These are phyloP conservation scores for Drosophila merina DNA, from an alignment of 2,888 invertebrate species.

Conservation along the genomic window DNA sequence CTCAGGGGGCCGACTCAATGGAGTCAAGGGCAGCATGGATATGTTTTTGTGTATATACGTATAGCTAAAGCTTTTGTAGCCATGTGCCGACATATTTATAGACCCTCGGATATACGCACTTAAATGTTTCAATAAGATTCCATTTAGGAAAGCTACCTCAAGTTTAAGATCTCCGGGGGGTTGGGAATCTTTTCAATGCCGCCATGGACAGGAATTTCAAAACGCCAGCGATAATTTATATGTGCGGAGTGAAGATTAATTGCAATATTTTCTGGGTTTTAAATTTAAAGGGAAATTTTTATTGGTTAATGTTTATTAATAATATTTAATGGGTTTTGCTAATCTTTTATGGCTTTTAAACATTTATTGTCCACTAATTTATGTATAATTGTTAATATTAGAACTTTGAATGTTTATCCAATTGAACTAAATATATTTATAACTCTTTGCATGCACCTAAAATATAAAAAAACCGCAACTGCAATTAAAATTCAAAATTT, in stretches of 20 bases:
- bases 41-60: conserved; percentile 20
- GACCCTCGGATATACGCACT: conserved; percentile 28
- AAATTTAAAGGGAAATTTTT: background rate
- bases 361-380: background rate
- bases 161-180: conserved; percentile 25
- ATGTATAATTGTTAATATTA: background rate
- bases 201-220: conserved; percentile 1
- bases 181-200: conserved; percentile 23
- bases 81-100: conserved; percentile 64
- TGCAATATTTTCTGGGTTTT: background rate
- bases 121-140: conserved; percentile 29
- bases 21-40: conserved; percentile 47
- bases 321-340: background rate
- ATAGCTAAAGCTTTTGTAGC: conserved; percentile 58
- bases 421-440: background rate
- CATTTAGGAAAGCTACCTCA: conserved; percentile 15
- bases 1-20: conserved; percentile 2
- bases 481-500: conserved; percentile 35
- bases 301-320: background rate
- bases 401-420: too few relatives aligned
- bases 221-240: background rate
- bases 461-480: conserved; percentile 9
- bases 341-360: background rate
- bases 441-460: conserved; percentile 62
- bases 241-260: background rate